Base-by-base conservation (phyloP, 2,113 vertebrate species). In the Lophius piscatorius region DNA sequence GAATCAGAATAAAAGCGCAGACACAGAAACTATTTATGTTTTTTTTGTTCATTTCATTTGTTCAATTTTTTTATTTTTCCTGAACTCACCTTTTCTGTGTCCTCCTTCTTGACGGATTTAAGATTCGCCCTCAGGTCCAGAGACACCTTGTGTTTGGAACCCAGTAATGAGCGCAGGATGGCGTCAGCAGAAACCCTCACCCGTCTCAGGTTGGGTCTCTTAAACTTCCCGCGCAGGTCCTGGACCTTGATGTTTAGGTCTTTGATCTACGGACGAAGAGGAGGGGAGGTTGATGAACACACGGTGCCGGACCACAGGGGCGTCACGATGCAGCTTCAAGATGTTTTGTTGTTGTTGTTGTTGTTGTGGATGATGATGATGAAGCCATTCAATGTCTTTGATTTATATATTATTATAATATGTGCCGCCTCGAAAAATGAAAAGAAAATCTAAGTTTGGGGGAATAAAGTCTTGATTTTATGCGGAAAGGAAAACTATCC, bases 61-160 rank as follows among this genome's bases (percentile, higher is more conserved):
- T 35, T 1, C 31, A 2, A 1, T 10, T 9, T 33, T 33, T 3
- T 11, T 33, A 13, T 6, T 36, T 55, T 11, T 4, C 3, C 0
- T 10, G 5, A 47, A 40, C 89, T 8, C 51, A 96, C 96, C 94
- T 99, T 99, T 85, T 99, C 97, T 0, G 95, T 94, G 86, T 99
- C 97, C 40, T 99, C 97, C 82, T 99, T 99, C 91, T 98, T 99
- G 77, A 99, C 95, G 1, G 97, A 99, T 77, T 98, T 99, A 29
- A 99, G 93, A 87, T 98, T 99, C 20, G 96, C 96, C 54, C 97
- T 74, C 24, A 99, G 89, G 17, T 99, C 97, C 96, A 99, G 89
- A 49, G 97, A 99, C 21, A 99, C 97, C 71, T 99, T 99, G 90
- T 99, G 97, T 77, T 99, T 99, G 66, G 96, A 99, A 67, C 97